These are phyloP conservation scores for Sipha maydis DNA, from an alignment of 2,888 invertebrate species.

Conservation along the genomic window DNA sequence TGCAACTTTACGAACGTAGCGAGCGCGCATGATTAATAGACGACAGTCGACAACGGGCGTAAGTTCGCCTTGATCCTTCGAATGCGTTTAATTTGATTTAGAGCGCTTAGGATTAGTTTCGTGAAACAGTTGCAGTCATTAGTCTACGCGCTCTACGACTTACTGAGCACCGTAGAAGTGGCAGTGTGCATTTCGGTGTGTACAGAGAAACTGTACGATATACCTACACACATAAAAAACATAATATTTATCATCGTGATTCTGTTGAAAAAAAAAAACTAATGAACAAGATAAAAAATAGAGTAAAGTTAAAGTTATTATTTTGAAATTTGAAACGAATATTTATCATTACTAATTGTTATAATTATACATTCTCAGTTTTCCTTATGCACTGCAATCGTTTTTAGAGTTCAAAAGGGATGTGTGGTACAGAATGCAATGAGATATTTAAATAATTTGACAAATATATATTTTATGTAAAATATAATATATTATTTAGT, in stretches of 20 bases:
- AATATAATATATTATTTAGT: too few species aligned
- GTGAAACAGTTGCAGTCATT: conserved; percentile 17
- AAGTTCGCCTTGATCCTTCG: background rate
- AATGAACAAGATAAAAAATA: too few species aligned
- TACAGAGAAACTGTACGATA: background rate
- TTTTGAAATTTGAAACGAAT: too few species aligned
- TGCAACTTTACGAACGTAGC: background rate
- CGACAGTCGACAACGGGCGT: background rate
- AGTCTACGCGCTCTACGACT: background rate
- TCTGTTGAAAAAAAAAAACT: background rate
- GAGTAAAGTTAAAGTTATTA: too few species aligned
- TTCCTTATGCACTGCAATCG: too few species aligned
- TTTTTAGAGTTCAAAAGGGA: too few species aligned
- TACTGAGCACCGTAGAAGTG: too few species aligned
- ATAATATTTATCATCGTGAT: background rate
- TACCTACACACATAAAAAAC: background rate
- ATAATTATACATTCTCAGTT: too few species aligned
- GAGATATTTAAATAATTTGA: too few species aligned
- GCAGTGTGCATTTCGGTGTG: background rate
- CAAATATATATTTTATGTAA: too few species aligned
- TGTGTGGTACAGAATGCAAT: too few species aligned
- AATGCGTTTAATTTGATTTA: conserved; percentile 35
- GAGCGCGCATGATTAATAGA: background rate
- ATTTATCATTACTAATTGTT: too few species aligned
- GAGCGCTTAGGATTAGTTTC: conserved; percentile 23